A percentile compares a stretch with the other conserved stretches of the same genome.
Conservation (phyloP, 2,888 invertebrate genomes). For the Drosophila flavopinicola region DNA sequence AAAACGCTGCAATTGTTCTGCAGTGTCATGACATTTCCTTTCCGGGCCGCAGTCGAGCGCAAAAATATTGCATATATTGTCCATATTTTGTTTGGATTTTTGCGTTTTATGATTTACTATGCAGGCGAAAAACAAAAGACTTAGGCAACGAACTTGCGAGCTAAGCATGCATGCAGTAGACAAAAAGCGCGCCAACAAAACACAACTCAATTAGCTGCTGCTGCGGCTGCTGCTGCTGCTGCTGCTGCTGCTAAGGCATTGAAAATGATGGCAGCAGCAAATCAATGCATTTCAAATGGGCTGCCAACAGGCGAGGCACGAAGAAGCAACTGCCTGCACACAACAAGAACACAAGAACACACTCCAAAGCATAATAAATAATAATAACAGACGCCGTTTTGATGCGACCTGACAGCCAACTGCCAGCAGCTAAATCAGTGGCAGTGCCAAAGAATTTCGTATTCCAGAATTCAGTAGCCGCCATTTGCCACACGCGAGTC, state of each 20-base stretch:
- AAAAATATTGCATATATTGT: slow-evolving; percentile 72
- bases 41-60: slow-evolving; percentile 57
- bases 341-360: slow-evolving; percentile 32
- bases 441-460: slow-evolving; percentile 27
- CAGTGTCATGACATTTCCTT: slow-evolving; percentile 78
- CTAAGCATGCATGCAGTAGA: not conserved
- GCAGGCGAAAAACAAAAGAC: slow-evolving; percentile 73
- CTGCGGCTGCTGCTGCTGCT: slow-evolving; percentile 35
- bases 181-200: slow-evolving; percentile 29
- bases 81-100: slow-evolving; percentile 4
- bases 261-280: slow-evolving; percentile 31
- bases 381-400: slow-evolving; percentile 79
- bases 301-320: slow-evolving; percentile 40
- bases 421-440: slow-evolving; percentile 44
- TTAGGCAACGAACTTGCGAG: slow-evolving; percentile 71
- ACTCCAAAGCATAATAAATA: slow-evolving; percentile 80
- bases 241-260: slow-evolving; percentile 10
- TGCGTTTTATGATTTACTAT: slow-evolving; percentile 70
- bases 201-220: slow-evolving; percentile 73
- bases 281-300: slow-evolving; percentile 61
- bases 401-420: slow-evolving; percentile 69
- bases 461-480: slow-evolving; percentile 65
- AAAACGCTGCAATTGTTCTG: slow-evolving; percentile 66
- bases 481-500: slow-evolving; percentile 72
- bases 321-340: not conserved